Conservation (phyloP, 2,797 vertebrate species). For the Oceanodroma leucorhoa region DNA sequence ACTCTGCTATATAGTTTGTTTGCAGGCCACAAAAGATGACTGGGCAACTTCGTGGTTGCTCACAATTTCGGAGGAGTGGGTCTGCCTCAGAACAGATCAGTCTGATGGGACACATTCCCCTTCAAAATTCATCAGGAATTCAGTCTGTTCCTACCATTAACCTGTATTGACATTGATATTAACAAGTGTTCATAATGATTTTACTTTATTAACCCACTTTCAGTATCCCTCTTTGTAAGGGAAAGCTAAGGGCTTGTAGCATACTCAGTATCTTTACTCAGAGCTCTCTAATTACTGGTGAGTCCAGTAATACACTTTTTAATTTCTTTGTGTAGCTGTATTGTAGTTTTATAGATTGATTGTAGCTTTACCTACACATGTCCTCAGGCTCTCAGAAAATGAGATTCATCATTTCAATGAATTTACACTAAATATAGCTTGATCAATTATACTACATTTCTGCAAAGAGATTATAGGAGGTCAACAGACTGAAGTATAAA, state of each 20-base stretch:
- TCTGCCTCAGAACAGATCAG: neutral
- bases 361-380: neutral
- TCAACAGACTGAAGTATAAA: neutral
- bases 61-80: neutral
- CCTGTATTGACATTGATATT: neutral
- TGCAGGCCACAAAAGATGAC: neutral
- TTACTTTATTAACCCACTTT: neutral
- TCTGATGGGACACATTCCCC: neutral
- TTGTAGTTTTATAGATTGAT: conserved; percentile 21
- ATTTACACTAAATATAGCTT: conserved; percentile 19
- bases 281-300: neutral
- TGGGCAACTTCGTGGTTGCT: neutral
- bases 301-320: neutral
- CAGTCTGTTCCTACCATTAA: neutral
- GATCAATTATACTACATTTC: conserved; percentile 11
- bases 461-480: neutral
- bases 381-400: neutral
- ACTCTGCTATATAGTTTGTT: neutral
- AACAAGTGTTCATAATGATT: neutral
- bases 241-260: neutral
- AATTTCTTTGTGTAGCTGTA: conserved; percentile 28
- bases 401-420: conserved; percentile 20
- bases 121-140: neutral
- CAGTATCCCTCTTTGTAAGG: neutral
- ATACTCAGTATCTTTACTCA: neutral